A percentile compares a stretch with the other conserved stretches of the same genome.
These are phyloP conservation scores for Linyphia triangularis DNA, from an alignment of 2,888 invertebrate species.

Conservation along the genomic window DNA sequence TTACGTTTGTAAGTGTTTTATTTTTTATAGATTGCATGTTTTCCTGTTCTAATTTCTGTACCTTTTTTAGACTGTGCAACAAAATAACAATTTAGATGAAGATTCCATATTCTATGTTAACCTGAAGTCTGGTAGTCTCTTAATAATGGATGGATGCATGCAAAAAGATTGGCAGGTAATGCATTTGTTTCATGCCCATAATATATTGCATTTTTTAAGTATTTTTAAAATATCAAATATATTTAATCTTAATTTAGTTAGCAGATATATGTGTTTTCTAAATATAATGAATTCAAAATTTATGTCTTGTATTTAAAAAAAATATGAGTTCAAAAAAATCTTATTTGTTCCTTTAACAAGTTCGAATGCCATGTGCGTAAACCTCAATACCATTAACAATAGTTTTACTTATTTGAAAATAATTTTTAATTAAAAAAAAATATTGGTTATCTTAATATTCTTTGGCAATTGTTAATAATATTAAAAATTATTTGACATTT, in stretches of 20 bases:
- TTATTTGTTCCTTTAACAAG: no score
- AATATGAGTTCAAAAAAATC: no score
- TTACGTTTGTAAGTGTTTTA: no score
- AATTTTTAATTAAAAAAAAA: no score
- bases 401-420: no score
- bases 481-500: no score
- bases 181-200: not conserved
- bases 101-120: slow-evolving; percentile 78
- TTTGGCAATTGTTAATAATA: no score
- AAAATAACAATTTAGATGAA: not conserved
- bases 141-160: slow-evolving; percentile 81
- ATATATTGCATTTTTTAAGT: not conserved
- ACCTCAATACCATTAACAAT: no score
- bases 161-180: slow-evolving; percentile 81
- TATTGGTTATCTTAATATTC: no score
- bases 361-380: no score
- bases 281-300: not conserved
- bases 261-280: not conserved
- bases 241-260: not conserved
- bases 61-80: not conserved
- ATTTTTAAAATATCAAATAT: not conserved
- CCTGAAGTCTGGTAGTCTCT: slow-evolving; percentile 80
- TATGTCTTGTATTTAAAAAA: no score
- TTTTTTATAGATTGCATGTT: no score
- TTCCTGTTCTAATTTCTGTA: not conserved